Evolutionary conservation across 2,888 invertebrate genomes (phyloP).

Genomic region (Ophonus ardosiacus): DNA sequence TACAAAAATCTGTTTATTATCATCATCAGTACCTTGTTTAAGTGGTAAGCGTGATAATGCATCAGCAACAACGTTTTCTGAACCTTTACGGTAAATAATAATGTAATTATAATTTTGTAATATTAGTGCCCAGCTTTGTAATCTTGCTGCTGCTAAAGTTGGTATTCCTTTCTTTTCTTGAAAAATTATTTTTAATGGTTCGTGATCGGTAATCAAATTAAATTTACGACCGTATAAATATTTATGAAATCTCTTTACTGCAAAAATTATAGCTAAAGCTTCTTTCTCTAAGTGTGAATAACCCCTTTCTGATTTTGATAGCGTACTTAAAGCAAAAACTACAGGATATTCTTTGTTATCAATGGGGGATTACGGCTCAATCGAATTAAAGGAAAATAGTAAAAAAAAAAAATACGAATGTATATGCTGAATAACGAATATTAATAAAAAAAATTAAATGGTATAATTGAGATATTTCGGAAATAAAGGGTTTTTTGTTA

Average conservation of each 20-base stretch:
- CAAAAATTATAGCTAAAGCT: constrained; percentile 70
- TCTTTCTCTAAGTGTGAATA: neutral
- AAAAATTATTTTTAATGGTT: constrained; percentile 66
- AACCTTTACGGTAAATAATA: constrained; percentile 4
- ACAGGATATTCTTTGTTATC: too few relatives aligned
- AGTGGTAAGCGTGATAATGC: constrained; percentile 53
- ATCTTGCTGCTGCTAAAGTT: constrained; percentile 43
- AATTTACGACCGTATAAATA: constrained; percentile 72
- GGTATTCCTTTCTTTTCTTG: constrained; percentile 65
- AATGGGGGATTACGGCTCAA: too few relatives aligned
- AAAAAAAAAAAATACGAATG: too few relatives aligned
- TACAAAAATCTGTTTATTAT: neutral
- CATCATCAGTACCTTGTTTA: constrained; percentile 10
- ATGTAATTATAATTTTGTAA: constrained; percentile 15
- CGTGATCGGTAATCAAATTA: constrained; percentile 66
- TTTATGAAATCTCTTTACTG: constrained; percentile 72
- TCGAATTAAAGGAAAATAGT: too few relatives aligned
- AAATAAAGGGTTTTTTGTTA: too few relatives aligned
- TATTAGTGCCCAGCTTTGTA: constrained; percentile 33
- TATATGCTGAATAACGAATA: too few relatives aligned
- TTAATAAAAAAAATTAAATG: too few relatives aligned
- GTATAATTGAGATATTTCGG: too few relatives aligned
- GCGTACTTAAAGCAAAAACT: neutral
- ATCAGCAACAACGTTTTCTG: constrained; percentile 25
- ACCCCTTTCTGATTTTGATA: neutral